phyloP scores from a whole-genome alignment of 2,888 invertebrate species.

The Pharmacophagus antenor region DNA sequence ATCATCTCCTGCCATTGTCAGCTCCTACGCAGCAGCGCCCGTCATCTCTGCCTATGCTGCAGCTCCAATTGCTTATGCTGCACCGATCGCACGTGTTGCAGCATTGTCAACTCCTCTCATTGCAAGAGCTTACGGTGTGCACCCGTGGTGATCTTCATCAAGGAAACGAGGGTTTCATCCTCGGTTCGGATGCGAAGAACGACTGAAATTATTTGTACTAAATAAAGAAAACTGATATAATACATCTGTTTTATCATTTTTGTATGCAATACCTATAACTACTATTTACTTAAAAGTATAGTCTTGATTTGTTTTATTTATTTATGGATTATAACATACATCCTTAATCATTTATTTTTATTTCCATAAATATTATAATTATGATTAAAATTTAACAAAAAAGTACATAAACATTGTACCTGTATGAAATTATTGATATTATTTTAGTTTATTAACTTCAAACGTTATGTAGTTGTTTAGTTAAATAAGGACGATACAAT shows the following conservation, averaged over 20 bases:
- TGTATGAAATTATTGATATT: too few species aligned
- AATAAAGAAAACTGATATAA: constrained; percentile 38
- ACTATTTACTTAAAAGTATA: background rate
- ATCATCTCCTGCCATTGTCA: constrained; percentile 41
- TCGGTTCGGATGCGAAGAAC: constrained; percentile 57
- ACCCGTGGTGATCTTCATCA: constrained; percentile 62
- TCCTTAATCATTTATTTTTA: too few species aligned
- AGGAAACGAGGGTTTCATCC: constrained; percentile 47
- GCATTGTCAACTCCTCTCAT: constrained; percentile 49
- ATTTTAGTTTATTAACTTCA: too few species aligned
- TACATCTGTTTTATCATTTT: background rate
- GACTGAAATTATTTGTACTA: constrained; percentile 53
- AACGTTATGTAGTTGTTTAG: too few species aligned
- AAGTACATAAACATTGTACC: too few species aligned
- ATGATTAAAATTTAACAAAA: too few species aligned
- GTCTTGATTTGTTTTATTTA: background rate
- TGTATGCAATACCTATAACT: background rate
- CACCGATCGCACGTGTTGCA: constrained; percentile 46
- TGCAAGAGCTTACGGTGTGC: constrained; percentile 59
- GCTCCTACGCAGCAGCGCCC: constrained; percentile 42
- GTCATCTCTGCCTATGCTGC: constrained; percentile 50
- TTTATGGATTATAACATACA: too few species aligned
- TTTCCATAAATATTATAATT: too few species aligned
- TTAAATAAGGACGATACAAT: too few species aligned
- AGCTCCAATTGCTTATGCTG: constrained; percentile 48